phyloP scores from a whole-genome alignment of 2,113 vertebrate genomes.

The Oceanodroma tethys region DNA sequence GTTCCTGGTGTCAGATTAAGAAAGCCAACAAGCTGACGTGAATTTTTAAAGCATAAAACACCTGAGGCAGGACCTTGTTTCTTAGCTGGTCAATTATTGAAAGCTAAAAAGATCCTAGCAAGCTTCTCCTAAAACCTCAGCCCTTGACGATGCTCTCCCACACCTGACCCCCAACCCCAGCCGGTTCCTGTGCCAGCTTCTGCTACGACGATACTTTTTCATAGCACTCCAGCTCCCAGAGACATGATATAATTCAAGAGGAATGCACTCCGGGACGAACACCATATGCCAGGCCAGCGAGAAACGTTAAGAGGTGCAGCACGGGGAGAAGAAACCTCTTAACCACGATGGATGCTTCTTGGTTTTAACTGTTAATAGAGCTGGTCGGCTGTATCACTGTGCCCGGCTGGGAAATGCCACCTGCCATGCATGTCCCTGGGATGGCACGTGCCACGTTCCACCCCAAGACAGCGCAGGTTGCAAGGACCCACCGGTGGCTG shows the following conservation, averaged over 20 bases:
- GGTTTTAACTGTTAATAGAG: background rate
- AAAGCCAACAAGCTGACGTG: background rate
- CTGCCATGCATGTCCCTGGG: background rate
- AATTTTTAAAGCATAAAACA: background rate
- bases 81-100: background rate
- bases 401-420: background rate
- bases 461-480: background rate
- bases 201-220: background rate
- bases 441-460: background rate
- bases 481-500: background rate
- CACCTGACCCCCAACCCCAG: background rate
- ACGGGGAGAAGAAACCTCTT: background rate
- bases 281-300: background rate
- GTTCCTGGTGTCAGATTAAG: background rate
- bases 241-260: constrained; percentile 15
- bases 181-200: background rate
- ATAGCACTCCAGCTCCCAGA: background rate
- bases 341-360: fast-evolving
- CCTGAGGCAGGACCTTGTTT: background rate
- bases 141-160: background rate
- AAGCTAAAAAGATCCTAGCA: background rate
- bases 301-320: background rate
- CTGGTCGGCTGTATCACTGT: fast-evolving
- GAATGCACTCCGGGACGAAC: background rate
- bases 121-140: background rate